Evolutionary conservation across 2,888 invertebrate species (phyloP).

Genomic region (Catocala nupta): DNA sequence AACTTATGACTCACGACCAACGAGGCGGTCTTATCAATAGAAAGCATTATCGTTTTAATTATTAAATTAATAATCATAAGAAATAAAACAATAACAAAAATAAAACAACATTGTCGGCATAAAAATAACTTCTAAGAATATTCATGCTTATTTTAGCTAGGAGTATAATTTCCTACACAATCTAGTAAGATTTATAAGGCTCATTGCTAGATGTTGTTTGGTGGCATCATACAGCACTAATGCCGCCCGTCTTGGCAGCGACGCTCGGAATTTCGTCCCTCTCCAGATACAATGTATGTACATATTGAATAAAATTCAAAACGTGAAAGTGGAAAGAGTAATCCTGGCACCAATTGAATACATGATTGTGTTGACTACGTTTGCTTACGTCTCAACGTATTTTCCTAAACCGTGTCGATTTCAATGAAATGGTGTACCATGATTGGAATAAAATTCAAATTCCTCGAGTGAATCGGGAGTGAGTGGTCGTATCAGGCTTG

Average conservation of each 20-base stretch:
- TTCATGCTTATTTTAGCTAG: not conserved
- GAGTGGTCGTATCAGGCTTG: conserved; percentile 58
- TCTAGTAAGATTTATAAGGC: not conserved
- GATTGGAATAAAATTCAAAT: conserved; percentile 81
- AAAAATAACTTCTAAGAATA: no score
- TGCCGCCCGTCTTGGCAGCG: conserved; percentile 21
- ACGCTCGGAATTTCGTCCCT: not conserved
- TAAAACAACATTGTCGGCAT: no score
- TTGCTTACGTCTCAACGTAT: conserved; percentile 71
- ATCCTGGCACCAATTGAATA: conserved; percentile 80
- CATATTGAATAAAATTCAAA: conserved; percentile 57
- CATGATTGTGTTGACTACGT: conserved; percentile 74
- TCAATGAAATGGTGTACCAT: conserved; percentile 67
- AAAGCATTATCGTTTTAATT: no score
- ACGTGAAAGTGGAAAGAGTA: conserved; percentile 68
- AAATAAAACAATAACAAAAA: no score
- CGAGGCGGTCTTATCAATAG: no score
- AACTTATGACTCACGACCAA: no score
- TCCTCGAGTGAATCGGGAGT: conserved; percentile 56
- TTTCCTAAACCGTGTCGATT: conserved; percentile 74
- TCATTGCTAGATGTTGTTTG: conserved; percentile 1
- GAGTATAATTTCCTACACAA: not conserved
- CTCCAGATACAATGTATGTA: conserved; percentile 11
- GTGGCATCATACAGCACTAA: not conserved
- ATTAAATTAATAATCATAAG: no score